These are phyloP conservation scores for pig (Sus scrofa) DNA, from an alignment of 2,113 vertebrate genomes.

Conservation along the genomic window T2T-Sscrofa CM000824.6:107627501-107628000, in stretches of 20 bases:
- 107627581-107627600: not conserved
- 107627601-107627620: not conserved
- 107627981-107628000: not conserved
- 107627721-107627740: no score
- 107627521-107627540: not conserved
- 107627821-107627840: not conserved
- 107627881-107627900: not conserved
- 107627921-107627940: not conserved
- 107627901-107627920: not conserved
- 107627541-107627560: not conserved
- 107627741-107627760: not conserved
- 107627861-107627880: not conserved
- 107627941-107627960: not conserved
- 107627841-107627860: not conserved
- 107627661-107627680: not conserved
- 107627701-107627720: not conserved
- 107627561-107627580: not conserved
- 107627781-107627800: not conserved
- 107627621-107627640: not conserved
- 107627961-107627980: not conserved
- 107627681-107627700: not conserved
- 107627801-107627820: not conserved
- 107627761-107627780: not conserved
- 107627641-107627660: not conserved
- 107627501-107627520: not conserved